A percentile compares a stretch with the other conserved stretches of the same genome.
Conservation (phyloP, 2,888 invertebrate species). For the Portevinia maculata region DNA sequence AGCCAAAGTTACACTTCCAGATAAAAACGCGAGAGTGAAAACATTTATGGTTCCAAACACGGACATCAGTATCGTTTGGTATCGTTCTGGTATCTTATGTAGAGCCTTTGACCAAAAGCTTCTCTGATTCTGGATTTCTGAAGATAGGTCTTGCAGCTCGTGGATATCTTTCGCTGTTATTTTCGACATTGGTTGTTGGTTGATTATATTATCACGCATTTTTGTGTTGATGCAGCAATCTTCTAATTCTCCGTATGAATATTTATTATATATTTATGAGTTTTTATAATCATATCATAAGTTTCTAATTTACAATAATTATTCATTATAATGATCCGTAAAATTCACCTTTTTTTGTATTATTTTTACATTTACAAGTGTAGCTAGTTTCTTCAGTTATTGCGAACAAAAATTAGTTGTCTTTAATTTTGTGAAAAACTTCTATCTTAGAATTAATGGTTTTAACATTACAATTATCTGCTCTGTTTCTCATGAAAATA, state of each 20-base stretch:
- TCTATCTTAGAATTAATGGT: constrained; percentile 2
- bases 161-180: constrained; percentile 9
- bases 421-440: constrained; percentile 17
- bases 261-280: background rate
- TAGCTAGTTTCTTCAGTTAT: constrained; percentile 12
- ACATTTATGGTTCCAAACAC: constrained; percentile 10
- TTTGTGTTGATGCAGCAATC: constrained; percentile 19
- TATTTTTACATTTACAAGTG: constrained; percentile 9
- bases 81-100: constrained; percentile 13
- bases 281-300: constrained; percentile 16
- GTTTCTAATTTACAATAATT: constrained; percentile 14
- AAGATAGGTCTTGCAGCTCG: constrained; percentile 15
- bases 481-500: constrained; percentile 14
- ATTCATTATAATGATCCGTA: background rate
- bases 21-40: background rate
- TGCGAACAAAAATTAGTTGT: background rate
- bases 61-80: constrained; percentile 9
- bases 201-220: background rate
- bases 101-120: constrained; percentile 11
- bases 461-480: constrained; percentile 17
- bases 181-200: constrained; percentile 12
- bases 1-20: constrained; percentile 1
- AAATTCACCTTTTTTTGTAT: constrained; percentile 7
- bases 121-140: constrained; percentile 9
- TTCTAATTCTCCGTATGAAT: constrained; percentile 10